Base-by-base conservation (phyloP, 1,140 invertebrate species). In the Bicyclus anynana region DNA sequence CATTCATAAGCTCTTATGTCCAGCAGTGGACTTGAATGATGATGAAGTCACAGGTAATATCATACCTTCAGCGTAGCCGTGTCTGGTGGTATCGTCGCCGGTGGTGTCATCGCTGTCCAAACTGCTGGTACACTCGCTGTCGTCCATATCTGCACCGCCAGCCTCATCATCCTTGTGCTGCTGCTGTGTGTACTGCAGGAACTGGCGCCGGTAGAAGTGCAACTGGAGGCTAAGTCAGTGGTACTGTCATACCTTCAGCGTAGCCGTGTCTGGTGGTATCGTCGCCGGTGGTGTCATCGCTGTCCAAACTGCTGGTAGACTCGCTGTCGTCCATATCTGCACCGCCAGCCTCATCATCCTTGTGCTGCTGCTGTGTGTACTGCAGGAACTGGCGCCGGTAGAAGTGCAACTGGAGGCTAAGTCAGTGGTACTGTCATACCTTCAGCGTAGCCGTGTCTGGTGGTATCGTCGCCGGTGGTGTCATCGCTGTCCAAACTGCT, bases 191-290 rank as follows among this genome's bases (percentile, higher is more conserved):
- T 89, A 89, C 55, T 87, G 74, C 14, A 83, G 78, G 62, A 92
- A 91, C 82, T 94, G 92, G 27, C 90, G 91, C 74, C 93, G 92
- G 74, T 94, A 95, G 78, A 94, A 95, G 68, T 94, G 92, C 27
- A 96, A 84, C 26, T n/a, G n/a, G n/a, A 27, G 10, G 10, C 1
- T 5, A n/a, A n/a, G n/a, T n/a, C n/a, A n/a, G n/a, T n/a, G n/a
- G n/a, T n/a, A n/a, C n/a, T n/a, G n/a, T n/a, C 7, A 23, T 29
- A 69, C 69, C 65, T 54, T 65, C 48, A 60, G 65, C n/a, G 44
- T 13, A 42, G 69, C 65, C 13, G 69, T 62, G 17, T 67, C 65
- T 7, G 44, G 29, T 57, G 23, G 17, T 37, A 16, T 74, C 63
- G 13, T 72, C 66, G 40, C 53, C 50, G 10, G 5, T 38, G 2